phyloP scores from a whole-genome alignment of 1,140 invertebrate genomes.

The Drosophila tani region DNA sequence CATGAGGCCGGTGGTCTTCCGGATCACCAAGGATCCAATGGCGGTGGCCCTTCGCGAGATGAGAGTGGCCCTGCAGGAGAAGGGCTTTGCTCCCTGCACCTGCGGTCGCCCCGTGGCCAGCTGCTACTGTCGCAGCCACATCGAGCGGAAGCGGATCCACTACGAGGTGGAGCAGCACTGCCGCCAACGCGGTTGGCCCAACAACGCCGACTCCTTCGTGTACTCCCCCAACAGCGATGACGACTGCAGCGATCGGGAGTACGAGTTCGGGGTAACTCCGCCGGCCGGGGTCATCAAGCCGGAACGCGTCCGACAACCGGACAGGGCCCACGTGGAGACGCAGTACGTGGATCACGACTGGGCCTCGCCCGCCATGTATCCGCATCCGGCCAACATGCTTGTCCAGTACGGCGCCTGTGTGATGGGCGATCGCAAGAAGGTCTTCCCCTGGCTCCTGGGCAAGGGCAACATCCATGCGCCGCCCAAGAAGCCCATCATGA shows the following conservation, averaged over 20 bases:
- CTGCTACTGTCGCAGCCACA: constrained; percentile 67
- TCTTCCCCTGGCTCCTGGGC: constrained; percentile 55
- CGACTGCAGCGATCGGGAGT: constrained; percentile 69
- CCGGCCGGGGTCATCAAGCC: constrained; percentile 77
- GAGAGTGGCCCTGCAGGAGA: constrained; percentile 38
- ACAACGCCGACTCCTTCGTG: constrained; percentile 45
- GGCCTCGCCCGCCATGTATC: constrained; percentile 54
- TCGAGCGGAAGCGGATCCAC: constrained; percentile 56
- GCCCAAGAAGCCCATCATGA: constrained; percentile 35
- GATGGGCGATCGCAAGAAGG: constrained; percentile 51
- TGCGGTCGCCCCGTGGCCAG: constrained; percentile 60
- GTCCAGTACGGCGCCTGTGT: constrained; percentile 57
- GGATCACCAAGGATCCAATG: constrained; percentile 69
- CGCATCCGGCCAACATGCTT: constrained; percentile 57
- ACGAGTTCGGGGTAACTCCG: constrained; percentile 81
- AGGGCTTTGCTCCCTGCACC: constrained; percentile 55
- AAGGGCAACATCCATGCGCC: constrained; percentile 54
- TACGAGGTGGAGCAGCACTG: constrained; percentile 48
- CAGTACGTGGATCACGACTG: constrained; percentile 77
- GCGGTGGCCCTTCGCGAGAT: constrained; percentile 38
- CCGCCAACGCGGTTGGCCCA: constrained; percentile 10
- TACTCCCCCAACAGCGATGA: constrained; percentile 35
- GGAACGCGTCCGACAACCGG: constrained; percentile 24
- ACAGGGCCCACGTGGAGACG: constrained; percentile 56
- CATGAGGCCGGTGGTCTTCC: constrained; percentile 79